phyloP scores from a whole-genome alignment of 2,113 vertebrate genomes.

The Sakesphorus luctuosus region DNA sequence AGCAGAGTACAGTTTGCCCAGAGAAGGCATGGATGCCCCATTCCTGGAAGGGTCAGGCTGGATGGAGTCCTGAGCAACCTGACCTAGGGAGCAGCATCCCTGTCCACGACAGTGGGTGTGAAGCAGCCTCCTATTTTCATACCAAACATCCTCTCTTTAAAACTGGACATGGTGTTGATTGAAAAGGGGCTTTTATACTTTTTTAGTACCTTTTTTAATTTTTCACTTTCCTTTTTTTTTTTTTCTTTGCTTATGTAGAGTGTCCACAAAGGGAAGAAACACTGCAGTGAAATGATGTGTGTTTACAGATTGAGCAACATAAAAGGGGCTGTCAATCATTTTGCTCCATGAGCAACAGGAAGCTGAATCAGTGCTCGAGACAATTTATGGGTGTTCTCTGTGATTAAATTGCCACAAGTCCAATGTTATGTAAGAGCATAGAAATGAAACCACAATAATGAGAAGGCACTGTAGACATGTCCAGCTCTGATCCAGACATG shows the following conservation, averaged over 20 bases:
- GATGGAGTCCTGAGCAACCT: neutral
- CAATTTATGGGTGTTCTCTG: neutral
- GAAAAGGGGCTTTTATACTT: neutral
- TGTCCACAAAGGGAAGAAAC: neutral
- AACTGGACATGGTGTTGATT: neutral
- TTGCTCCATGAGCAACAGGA: neutral
- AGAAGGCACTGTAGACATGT: neutral
- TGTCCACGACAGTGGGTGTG: too few relatives aligned
- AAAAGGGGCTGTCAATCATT: neutral
- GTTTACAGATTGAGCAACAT: neutral
- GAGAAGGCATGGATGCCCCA: neutral
- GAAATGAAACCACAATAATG: neutral
- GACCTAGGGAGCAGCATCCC: neutral
- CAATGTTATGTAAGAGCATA: neutral
- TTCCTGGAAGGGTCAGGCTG: neutral
- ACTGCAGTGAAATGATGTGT: neutral
- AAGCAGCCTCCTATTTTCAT: neutral
- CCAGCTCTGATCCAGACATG: neutral
- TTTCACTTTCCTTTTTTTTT: rapidly evolving
- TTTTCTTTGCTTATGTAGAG: neutral
- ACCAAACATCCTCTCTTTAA: neutral
- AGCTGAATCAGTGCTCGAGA: neutral
- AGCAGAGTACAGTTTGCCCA: neutral
- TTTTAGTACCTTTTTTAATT: neutral
- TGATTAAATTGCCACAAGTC: neutral